These are phyloP conservation scores for Nibea albiflora DNA, from an alignment of 2,113 vertebrate genomes.

Conservation along the genomic window DNA sequence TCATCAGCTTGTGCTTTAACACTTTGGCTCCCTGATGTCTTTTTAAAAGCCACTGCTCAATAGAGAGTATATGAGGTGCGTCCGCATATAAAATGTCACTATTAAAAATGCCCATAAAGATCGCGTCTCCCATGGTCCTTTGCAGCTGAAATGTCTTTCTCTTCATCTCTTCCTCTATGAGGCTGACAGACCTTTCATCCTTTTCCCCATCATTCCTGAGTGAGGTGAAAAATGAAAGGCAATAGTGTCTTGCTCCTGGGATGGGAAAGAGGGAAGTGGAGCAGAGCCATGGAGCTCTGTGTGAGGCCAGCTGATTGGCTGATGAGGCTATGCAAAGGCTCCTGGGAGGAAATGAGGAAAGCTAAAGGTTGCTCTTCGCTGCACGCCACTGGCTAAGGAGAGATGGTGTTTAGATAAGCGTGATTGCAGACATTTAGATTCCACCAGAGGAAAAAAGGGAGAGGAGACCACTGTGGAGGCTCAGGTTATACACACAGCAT, in stretches of 20 bases:
- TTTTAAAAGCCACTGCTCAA: slow-evolving; percentile 57
- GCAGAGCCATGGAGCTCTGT: slow-evolving; percentile 24
- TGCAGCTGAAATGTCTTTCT: slow-evolving; percentile 46
- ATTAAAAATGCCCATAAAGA: slow-evolving; percentile 64
- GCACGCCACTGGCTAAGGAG: slow-evolving; percentile 25
- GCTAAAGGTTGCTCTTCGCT: slow-evolving; percentile 33
- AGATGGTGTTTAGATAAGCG: slow-evolving; percentile 59
- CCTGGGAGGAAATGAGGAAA: slow-evolving; percentile 41
- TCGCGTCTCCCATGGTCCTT: slow-evolving; percentile 29
- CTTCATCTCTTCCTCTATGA: slow-evolving; percentile 36
- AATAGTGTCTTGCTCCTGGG: slow-evolving; percentile 47
- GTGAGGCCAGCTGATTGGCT: slow-evolving; percentile 33
- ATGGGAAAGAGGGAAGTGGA: slow-evolving; percentile 40
- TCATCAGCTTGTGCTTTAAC: slow-evolving; percentile 67
- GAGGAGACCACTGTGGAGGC: not conserved
- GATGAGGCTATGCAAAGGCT: slow-evolving; percentile 33
- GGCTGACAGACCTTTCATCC: slow-evolving; percentile 48
- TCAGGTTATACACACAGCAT: slow-evolving; percentile 2
- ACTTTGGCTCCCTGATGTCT: slow-evolving; percentile 59
- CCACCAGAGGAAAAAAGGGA: slow-evolving; percentile 7
- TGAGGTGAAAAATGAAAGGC: slow-evolving; percentile 65
- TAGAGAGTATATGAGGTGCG: slow-evolving; percentile 62
- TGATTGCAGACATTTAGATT: slow-evolving; percentile 57
- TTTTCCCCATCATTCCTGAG: slow-evolving; percentile 22
- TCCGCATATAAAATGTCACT: slow-evolving; percentile 71